Conservation (phyloP, 1,140 invertebrate genomes). For the Wasmannia auropunctata region DNA sequence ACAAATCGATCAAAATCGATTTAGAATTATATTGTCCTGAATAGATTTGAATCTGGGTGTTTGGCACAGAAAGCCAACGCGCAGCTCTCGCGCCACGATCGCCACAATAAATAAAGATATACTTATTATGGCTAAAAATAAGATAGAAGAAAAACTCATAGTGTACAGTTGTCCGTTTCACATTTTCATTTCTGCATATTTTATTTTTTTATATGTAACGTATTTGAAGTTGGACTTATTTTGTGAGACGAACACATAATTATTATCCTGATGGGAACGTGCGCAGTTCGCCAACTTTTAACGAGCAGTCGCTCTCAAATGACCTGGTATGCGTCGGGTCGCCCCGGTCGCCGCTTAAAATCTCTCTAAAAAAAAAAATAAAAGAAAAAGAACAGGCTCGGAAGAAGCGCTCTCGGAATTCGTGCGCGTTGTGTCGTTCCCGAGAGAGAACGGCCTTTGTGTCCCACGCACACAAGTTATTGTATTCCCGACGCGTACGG, state of each 20-base stretch:
- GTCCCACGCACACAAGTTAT: constrained; percentile 65
- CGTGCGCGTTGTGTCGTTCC: constrained; percentile 34
- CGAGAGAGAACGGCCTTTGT: constrained; percentile 54
- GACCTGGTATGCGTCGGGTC: constrained; percentile 16
- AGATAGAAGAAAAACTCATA: neutral
- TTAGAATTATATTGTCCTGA: too few relatives aligned
- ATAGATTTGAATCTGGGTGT: too few relatives aligned
- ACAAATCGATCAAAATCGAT: too few relatives aligned
- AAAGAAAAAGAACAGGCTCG: neutral
- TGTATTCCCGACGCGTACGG: constrained; percentile 73
- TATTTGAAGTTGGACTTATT: neutral
- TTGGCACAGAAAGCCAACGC: too few relatives aligned
- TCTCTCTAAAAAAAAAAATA: constrained; percentile 24
- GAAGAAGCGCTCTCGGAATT: constrained; percentile 46
- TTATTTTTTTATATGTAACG: neutral
- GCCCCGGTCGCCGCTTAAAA: constrained; percentile 24
- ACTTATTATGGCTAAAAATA: neutral
- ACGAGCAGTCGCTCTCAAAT: constrained; percentile 10
- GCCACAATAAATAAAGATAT: too few relatives aligned
- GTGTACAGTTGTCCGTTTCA: neutral
- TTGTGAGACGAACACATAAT: neutral
- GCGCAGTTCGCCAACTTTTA: neutral
- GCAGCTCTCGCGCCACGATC: too few relatives aligned
- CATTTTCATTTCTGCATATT: neutral
- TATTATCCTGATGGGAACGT: neutral